These are phyloP conservation scores for Terrapene triunguis DNA, from an alignment of 2,113 vertebrate genomes.

Conservation along the genomic window DNA sequence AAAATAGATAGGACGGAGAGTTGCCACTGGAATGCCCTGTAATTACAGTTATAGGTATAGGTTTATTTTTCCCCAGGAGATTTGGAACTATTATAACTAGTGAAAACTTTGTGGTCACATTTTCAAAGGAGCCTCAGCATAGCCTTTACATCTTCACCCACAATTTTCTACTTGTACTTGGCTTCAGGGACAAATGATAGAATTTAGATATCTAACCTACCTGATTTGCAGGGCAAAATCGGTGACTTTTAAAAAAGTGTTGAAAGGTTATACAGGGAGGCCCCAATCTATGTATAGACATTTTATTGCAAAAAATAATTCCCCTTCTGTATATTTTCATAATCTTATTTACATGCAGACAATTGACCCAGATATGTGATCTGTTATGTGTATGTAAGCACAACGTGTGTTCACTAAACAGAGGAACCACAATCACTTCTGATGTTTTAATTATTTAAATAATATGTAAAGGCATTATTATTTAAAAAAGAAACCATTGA, in stretches of 20 bases:
- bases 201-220: conserved; percentile 14
- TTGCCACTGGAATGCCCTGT: not conserved
- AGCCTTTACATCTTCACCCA: not conserved
- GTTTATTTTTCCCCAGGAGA: not conserved
- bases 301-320: conserved; percentile 66
- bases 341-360: conserved; percentile 71
- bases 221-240: conserved; percentile 19
- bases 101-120: not conserved
- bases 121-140: not conserved
- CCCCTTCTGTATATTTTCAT: conserved; percentile 61
- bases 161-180: conserved; percentile 13
- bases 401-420: conserved; percentile 62
- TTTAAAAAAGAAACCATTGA: conserved; percentile 54
- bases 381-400: conserved; percentile 63
- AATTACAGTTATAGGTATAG: not conserved
- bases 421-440: conserved; percentile 44
- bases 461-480: conserved; percentile 40
- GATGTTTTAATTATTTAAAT: not conserved
- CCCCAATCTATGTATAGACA: conserved; percentile 13
- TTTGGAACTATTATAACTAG: not conserved
- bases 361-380: conserved; percentile 76
- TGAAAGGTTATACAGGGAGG: too few relatives aligned
- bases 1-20: not conserved
- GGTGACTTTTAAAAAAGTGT: conserved; percentile 27
- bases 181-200: conserved; percentile 23